Evolutionary conservation across 1,140 invertebrate species (phyloP).

Genomic region (Ladona fulva): DNA sequence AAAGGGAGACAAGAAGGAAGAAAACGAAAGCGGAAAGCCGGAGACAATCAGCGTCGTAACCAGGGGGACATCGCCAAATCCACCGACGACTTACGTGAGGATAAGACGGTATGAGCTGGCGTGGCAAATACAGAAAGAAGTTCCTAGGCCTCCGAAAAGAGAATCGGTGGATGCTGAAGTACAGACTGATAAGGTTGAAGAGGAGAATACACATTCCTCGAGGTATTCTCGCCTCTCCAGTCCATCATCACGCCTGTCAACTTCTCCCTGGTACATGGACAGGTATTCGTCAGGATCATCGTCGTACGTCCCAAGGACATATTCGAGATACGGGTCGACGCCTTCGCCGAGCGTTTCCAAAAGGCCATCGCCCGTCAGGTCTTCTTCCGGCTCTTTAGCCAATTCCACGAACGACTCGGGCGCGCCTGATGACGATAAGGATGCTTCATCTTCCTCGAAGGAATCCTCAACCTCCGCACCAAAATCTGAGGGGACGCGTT

Average conservation of each 20-base stretch:
- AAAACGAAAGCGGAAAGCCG: constrained; percentile 28
- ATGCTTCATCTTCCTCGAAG: neutral
- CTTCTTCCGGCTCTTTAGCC: constrained; percentile 12
- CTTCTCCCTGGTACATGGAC: constrained; percentile 55
- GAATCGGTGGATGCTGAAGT: constrained; percentile 33
- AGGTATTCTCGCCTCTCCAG: constrained; percentile 49
- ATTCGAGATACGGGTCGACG: constrained; percentile 28
- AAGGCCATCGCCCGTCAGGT: constrained; percentile 18
- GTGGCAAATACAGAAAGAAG: constrained; percentile 56
- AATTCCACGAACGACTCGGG: neutral
- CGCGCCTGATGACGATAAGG: neutral
- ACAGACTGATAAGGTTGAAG: constrained; percentile 52
- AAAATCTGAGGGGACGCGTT: neutral
- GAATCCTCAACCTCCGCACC: neutral
- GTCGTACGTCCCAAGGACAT: constrained; percentile 25
- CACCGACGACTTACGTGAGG: constrained; percentile 53
- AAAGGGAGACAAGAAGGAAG: constrained; percentile 25
- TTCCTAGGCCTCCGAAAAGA: constrained; percentile 44
- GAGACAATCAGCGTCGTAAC: constrained; percentile 53
- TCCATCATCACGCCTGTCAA: constrained; percentile 42
- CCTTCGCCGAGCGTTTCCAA: constrained; percentile 21
- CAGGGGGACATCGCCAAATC: constrained; percentile 63
- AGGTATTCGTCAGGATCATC: constrained; percentile 32
- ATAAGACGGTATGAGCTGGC: constrained; percentile 57
- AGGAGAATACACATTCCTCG: constrained; percentile 54